Percentiles rank a stretch among this genome's conserved stretches.
Conservation (phyloP, 2,113 vertebrate genomes). For the Rhombomys opimus region DNA sequence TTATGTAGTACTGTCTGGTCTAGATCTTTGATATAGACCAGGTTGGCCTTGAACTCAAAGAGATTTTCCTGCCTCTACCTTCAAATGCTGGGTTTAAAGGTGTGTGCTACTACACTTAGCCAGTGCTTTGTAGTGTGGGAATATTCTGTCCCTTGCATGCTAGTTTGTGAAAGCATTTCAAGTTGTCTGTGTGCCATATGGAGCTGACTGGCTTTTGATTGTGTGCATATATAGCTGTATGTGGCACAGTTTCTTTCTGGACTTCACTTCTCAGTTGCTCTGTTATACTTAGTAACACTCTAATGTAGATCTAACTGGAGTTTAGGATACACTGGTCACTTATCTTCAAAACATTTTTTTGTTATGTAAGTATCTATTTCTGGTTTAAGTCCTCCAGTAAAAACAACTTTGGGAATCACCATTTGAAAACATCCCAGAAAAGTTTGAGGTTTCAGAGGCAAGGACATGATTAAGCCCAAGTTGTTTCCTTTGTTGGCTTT, state of each 20-base stretch:
- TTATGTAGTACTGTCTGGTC: background rate
- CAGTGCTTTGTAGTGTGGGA: background rate
- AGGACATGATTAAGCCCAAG: conserved; percentile 70
- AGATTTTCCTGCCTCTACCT: background rate
- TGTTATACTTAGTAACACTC: background rate
- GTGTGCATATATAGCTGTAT: background rate
- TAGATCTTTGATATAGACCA: background rate
- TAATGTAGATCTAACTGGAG: background rate
- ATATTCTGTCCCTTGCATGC: background rate
- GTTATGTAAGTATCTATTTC: conserved; percentile 43
- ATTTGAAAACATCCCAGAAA: conserved; percentile 17
- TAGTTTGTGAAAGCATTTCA: background rate
- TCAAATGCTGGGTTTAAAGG: background rate
- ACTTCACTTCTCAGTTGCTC: background rate
- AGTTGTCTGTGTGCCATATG: background rate
- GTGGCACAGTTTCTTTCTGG: background rate
- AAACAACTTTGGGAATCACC: conserved; percentile 11
- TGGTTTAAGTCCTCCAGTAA: conserved; percentile 53
- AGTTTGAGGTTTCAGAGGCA: conserved; percentile 46
- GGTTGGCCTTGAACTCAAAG: background rate
- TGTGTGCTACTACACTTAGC: background rate
- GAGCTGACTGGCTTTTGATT: background rate
- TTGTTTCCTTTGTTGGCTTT: conserved; percentile 60
- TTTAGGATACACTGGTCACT: background rate
- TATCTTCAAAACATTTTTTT: conserved; percentile 34